Conservation (phyloP, 1,140 invertebrate species). For the Nilaparvata lugens region DNA sequence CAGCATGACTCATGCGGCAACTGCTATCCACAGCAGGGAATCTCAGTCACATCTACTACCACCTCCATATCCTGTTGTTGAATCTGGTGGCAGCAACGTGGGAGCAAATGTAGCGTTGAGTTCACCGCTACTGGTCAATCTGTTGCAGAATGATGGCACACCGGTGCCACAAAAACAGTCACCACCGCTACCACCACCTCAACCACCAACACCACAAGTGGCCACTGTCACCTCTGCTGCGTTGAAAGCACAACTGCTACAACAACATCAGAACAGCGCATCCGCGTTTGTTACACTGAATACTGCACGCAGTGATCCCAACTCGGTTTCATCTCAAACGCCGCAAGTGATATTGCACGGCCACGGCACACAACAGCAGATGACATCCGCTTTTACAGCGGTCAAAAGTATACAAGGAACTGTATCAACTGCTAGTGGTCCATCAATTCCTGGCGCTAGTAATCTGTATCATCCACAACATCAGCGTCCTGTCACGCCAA, state of each 20-base stretch:
- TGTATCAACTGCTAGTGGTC: no score
- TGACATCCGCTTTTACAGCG: no score
- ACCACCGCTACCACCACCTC: constrained; percentile 23
- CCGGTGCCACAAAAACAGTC: constrained; percentile 32
- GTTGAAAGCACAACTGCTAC: background rate
- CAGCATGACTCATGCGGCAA: constrained; percentile 79
- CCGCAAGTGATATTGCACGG: no score
- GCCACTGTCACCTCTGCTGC: constrained; percentile 23
- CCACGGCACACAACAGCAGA: no score
- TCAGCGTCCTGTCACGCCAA: no score
- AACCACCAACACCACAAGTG: constrained; percentile 31
- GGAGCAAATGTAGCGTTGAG: constrained; percentile 53
- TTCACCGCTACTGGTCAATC: constrained; percentile 83
- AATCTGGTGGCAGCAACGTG: constrained; percentile 9
- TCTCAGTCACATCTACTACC: constrained; percentile 33
- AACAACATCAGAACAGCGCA: constrained; percentile 1
- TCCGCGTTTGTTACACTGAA: constrained; percentile 19
- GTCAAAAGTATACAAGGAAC: no score
- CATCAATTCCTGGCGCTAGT: no score
- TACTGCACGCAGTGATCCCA: no score
- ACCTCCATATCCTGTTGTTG: constrained; percentile 38
- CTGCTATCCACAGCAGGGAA: constrained; percentile 42
- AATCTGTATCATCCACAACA: no score
- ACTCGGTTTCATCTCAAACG: no score
- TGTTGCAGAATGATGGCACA: constrained; percentile 75